Evolutionary conservation across 2,888 invertebrate species (phyloP).

Genomic region (Drosophila robusta): DNA sequence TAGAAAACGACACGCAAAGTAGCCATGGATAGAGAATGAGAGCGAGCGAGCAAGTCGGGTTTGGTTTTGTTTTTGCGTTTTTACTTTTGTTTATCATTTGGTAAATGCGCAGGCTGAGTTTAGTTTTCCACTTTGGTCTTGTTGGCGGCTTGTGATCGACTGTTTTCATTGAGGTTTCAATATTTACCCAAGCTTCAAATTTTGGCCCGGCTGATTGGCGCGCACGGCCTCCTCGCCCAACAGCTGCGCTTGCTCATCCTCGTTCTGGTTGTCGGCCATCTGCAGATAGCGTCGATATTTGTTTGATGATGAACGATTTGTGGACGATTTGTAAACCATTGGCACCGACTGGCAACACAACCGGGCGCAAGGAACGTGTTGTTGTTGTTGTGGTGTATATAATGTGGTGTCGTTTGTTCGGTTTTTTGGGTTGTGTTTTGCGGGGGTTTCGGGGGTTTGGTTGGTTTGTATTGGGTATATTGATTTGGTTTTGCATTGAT

Average conservation of each 20-base stretch:
- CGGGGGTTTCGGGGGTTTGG: slow-evolving; percentile 33
- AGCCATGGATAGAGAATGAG: slow-evolving; percentile 60
- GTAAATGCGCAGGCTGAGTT: slow-evolving; percentile 62
- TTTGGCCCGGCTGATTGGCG: slow-evolving; percentile 92
- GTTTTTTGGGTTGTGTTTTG: slow-evolving; percentile 41
- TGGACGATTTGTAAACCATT: slow-evolving; percentile 84
- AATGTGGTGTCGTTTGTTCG: slow-evolving; percentile 27
- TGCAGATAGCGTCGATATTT: slow-evolving; percentile 87
- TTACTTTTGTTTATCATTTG: slow-evolving; percentile 22
- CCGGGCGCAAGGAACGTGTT: slow-evolving; percentile 83
- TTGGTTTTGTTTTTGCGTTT: slow-evolving; percentile 21
- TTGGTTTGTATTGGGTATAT: slow-evolving; percentile 40
- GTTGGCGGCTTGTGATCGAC: slow-evolving; percentile 31
- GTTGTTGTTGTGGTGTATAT: slow-evolving; percentile 32
- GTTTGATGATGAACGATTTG: slow-evolving; percentile 70
- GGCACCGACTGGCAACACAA: slow-evolving; percentile 87
- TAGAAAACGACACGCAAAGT: slow-evolving; percentile 31
- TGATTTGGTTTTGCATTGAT: slow-evolving; percentile 49
- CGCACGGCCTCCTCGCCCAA: slow-evolving; percentile 98
- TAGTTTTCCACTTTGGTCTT: slow-evolving; percentile 68
- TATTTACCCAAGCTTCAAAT: slow-evolving; percentile 98
- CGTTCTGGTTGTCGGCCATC: slow-evolving; percentile 98
- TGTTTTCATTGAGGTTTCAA: slow-evolving; percentile 49
- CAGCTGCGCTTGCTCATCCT: slow-evolving; percentile 98
- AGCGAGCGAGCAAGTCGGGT: slow-evolving; percentile 69